Percentiles rank a stretch among this genome's conserved stretches.
phyloP scores from a whole-genome alignment of 2,797 vertebrate species.

The Eleutherodactylus coqui region DNA sequence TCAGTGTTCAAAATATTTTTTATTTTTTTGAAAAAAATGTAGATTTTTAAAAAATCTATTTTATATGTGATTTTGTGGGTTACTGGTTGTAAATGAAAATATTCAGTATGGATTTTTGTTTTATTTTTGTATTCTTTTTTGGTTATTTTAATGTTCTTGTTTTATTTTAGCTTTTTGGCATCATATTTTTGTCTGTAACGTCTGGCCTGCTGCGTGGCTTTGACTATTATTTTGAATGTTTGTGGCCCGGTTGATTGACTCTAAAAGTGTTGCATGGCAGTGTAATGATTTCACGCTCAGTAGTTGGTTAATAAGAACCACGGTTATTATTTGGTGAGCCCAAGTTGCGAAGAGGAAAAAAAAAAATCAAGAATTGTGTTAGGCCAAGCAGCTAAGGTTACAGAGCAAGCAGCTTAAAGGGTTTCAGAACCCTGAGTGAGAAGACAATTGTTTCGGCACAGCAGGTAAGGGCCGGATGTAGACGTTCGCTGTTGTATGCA shows the following conservation, averaged over 20 bases:
- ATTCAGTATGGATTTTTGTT: not conserved
- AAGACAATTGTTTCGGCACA: slow-evolving; percentile 78
- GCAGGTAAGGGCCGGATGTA: slow-evolving; percentile 76
- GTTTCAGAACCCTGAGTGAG: slow-evolving; percentile 71
- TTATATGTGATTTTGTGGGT: not conserved
- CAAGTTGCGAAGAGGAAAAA: slow-evolving; percentile 72
- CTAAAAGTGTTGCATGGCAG: slow-evolving; percentile 73
- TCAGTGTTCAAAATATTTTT: not conserved
- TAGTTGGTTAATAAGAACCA: slow-evolving; percentile 85
- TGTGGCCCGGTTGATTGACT: slow-evolving; percentile 78
- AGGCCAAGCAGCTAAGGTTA: slow-evolving; percentile 75
- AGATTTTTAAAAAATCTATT: not conserved
- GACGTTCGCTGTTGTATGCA: slow-evolving; percentile 68
- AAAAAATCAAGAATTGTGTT: slow-evolving; percentile 72
- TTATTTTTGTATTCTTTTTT: not conserved
- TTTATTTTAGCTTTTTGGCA: not conserved
- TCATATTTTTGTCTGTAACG: not conserved
- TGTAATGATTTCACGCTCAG: slow-evolving; percentile 83
- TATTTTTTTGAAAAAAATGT: not conserved
- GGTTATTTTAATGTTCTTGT: not conserved
- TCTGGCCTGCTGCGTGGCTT: not conserved
- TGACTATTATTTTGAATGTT: slow-evolving; percentile 15
- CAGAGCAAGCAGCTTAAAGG: slow-evolving; percentile 77
- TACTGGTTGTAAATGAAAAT: not conserved
- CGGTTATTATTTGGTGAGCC: slow-evolving; percentile 81